Conservation (phyloP, 2,113 vertebrate species). For the Cynopterus brachyotis region DNA sequence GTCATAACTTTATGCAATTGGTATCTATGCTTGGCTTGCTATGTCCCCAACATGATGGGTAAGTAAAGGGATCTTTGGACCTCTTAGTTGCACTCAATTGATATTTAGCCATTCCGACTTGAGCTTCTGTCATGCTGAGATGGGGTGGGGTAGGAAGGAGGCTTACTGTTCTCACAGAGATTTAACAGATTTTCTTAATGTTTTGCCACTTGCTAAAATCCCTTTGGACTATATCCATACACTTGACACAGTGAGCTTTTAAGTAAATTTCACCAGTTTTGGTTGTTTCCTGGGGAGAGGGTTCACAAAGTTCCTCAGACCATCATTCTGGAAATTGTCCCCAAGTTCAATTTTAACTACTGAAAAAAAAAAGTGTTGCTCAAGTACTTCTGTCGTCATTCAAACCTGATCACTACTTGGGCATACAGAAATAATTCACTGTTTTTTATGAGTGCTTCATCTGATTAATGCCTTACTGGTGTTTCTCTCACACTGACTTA, state of each 20-base stretch:
- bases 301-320: background rate
- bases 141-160: background rate
- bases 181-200: background rate
- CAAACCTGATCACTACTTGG: background rate
- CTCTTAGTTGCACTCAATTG: background rate
- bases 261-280: background rate
- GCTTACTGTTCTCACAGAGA: background rate
- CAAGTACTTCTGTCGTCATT: background rate
- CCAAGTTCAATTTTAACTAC: background rate
- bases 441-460: background rate
- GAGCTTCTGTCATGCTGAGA: background rate
- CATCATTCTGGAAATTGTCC: background rate
- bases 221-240: background rate
- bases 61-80: background rate
- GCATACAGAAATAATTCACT: background rate
- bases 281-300: background rate
- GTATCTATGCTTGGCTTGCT: background rate
- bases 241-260: background rate
- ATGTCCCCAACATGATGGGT: rapidly evolving
- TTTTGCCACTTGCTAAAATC: background rate
- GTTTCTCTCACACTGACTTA: background rate
- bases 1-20: background rate
- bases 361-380: background rate
- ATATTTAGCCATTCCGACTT: background rate
- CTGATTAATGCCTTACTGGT: background rate